These are phyloP conservation scores for Drosophila setosimentum DNA, from an alignment of 2,888 invertebrate species.

Conservation along the genomic window DNA sequence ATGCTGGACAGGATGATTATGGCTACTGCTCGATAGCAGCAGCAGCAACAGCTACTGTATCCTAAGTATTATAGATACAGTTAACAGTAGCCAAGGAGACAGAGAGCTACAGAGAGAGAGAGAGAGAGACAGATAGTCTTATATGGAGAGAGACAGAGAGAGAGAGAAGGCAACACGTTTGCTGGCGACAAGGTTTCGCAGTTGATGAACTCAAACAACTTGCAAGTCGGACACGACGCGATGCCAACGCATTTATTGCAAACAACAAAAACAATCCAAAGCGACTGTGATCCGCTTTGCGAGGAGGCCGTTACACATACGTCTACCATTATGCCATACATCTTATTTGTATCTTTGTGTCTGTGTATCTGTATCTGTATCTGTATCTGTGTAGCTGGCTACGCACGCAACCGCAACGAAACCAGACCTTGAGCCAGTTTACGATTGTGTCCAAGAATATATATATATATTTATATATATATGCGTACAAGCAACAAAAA, in stretches of 20 bases:
- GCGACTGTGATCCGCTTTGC: constrained; percentile 72
- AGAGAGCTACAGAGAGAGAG: constrained; percentile 53
- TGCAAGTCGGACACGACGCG: constrained; percentile 36
- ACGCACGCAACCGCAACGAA: constrained; percentile 61
- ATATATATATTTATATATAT: not conserved
- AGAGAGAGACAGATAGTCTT: not conserved
- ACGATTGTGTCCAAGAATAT: constrained; percentile 65
- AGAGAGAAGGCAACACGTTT: constrained; percentile 53
- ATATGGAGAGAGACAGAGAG: not conserved
- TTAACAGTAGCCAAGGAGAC: constrained; percentile 52
- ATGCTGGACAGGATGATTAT: not conserved
- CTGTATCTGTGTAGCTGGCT: constrained; percentile 20
- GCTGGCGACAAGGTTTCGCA: constrained; percentile 63
- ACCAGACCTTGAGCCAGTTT: constrained; percentile 81
- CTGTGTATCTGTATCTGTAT: constrained; percentile 19
- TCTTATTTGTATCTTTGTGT: not conserved
- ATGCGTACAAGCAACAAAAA: constrained; percentile 20
- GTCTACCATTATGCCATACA: constrained; percentile 19
- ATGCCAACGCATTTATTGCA: constrained; percentile 69
- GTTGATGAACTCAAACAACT: constrained; percentile 70
- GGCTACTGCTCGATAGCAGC: constrained; percentile 63
- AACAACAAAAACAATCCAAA: constrained; percentile 3
- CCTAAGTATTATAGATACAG: constrained; percentile 28
- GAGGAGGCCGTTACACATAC: constrained; percentile 56
- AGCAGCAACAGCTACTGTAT: constrained; percentile 31